These are phyloP conservation scores for Lasioglossum malachurum DNA, from an alignment of 2,888 invertebrate species.

Conservation along the genomic window DNA sequence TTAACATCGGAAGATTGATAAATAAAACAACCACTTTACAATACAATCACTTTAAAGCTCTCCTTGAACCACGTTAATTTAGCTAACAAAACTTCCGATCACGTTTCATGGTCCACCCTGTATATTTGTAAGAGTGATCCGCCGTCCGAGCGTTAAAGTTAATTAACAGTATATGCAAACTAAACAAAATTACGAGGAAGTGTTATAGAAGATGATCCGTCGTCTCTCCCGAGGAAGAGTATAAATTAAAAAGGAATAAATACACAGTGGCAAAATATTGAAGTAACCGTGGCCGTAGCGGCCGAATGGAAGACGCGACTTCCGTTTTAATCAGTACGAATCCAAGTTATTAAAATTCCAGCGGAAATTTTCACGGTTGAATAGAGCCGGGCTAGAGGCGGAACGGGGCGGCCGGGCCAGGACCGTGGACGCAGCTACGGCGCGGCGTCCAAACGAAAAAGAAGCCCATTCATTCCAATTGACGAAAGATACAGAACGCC, in stretches of 20 bases:
- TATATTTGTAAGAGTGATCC: background rate
- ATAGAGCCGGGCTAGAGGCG: constrained; percentile 56
- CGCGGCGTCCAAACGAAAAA: constrained; percentile 64
- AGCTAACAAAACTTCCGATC: too few relatives aligned
- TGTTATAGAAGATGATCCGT: background rate
- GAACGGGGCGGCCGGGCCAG: constrained; percentile 13
- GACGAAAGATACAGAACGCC: constrained; percentile 70
- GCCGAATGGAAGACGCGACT: constrained; percentile 62
- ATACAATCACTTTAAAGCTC: too few relatives aligned
- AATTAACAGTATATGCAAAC: background rate
- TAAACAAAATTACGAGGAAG: background rate
- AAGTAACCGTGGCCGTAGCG: constrained; percentile 17
- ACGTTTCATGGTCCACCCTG: too few relatives aligned
- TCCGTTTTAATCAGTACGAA: constrained; percentile 75
- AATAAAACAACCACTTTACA: too few relatives aligned
- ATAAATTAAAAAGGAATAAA: constrained; percentile 40
- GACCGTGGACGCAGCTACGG: constrained; percentile 41
- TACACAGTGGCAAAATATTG: constrained; percentile 57
- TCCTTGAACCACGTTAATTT: too few relatives aligned
- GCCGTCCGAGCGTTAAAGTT: background rate
- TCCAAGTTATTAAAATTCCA: constrained; percentile 74
- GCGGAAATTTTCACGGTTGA: constrained; percentile 72
- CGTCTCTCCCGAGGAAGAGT: background rate
- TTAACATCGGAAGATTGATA: too few relatives aligned
- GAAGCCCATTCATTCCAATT: constrained; percentile 73